These are phyloP conservation scores for Tetrax tetrax DNA, from an alignment of 2,113 vertebrate species.

Conservation along the genomic window DNA sequence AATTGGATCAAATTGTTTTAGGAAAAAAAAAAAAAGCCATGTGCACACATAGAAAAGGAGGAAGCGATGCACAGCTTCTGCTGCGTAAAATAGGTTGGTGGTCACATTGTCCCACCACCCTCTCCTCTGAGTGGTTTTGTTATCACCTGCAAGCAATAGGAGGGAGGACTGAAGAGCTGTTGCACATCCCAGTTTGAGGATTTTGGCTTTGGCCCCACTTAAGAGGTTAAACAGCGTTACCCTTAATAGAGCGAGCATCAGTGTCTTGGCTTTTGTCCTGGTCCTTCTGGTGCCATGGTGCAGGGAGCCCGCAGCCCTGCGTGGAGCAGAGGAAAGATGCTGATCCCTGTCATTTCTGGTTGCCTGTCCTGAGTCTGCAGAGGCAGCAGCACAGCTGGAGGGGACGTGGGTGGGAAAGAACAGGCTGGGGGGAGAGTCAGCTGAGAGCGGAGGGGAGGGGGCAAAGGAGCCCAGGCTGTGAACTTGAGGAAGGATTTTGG, in stretches of 20 bases:
- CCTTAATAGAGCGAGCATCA: not conserved
- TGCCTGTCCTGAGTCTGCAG: not conserved
- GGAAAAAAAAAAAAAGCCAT: not conserved
- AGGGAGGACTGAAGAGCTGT: not conserved
- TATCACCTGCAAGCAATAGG: not conserved
- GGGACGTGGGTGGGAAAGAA: fast-evolving
- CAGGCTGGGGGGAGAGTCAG: not conserved
- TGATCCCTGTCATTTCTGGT: not conserved
- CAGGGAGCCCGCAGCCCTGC: not conserved
- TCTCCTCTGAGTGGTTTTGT: not conserved
- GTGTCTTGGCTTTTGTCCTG: not conserved
- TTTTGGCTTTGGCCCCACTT: not conserved
- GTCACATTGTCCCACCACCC: not conserved
- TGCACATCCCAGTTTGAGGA: not conserved
- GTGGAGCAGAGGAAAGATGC: not conserved
- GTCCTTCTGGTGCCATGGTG: not conserved
- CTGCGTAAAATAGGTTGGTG: not conserved
- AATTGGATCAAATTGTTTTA: not conserved
- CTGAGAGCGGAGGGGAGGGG: not conserved
- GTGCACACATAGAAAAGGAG: not conserved
- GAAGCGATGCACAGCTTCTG: not conserved
- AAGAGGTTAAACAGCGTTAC: not conserved
- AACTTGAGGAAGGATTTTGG: not conserved
- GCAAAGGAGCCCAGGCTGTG: not conserved
- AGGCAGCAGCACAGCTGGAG: not conserved